phyloP scores from a whole-genome alignment of 1,140 invertebrate species.

The Danaus melanippus region DNA sequence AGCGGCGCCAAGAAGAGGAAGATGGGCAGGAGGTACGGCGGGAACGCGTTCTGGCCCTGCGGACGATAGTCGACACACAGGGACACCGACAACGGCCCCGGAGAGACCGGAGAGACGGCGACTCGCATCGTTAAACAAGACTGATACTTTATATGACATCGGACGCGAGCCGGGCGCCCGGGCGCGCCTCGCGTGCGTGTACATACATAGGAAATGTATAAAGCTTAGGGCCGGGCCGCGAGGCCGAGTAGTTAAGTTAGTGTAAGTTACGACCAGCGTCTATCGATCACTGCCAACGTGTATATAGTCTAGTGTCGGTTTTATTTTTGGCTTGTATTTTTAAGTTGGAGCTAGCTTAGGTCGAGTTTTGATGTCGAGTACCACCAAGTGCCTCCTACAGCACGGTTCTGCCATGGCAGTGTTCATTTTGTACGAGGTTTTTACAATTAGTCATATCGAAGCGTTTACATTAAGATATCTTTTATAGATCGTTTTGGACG shows the following conservation, averaged over 20 bases:
- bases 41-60: constrained; percentile 58
- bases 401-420: constrained; percentile 35
- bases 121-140: constrained; percentile 47
- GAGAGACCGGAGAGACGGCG: constrained; percentile 39
- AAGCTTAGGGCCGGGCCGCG: constrained; percentile 18
- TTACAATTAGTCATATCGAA: constrained; percentile 55
- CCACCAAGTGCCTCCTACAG: constrained; percentile 50
- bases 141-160: constrained; percentile 64
- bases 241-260: constrained; percentile 55
- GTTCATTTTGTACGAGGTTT: constrained; percentile 52
- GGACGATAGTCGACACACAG: constrained; percentile 37
- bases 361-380: constrained; percentile 12
- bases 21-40: constrained; percentile 52
- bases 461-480: constrained; percentile 19
- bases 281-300: constrained; percentile 57
- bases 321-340: constrained; percentile 28
- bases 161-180: constrained; percentile 24
- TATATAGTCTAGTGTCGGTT: constrained; percentile 42
- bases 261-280: constrained; percentile 57
- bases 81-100: not conserved
- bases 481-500: constrained; percentile 24
- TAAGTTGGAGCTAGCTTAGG: constrained; percentile 6
- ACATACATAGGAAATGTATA: constrained; percentile 58
- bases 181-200: constrained; percentile 32
- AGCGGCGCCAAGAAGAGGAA: constrained; percentile 59